Evolutionary conservation across 1,140 invertebrate species (phyloP).

Genomic region (Halictus rubicundus): DNA sequence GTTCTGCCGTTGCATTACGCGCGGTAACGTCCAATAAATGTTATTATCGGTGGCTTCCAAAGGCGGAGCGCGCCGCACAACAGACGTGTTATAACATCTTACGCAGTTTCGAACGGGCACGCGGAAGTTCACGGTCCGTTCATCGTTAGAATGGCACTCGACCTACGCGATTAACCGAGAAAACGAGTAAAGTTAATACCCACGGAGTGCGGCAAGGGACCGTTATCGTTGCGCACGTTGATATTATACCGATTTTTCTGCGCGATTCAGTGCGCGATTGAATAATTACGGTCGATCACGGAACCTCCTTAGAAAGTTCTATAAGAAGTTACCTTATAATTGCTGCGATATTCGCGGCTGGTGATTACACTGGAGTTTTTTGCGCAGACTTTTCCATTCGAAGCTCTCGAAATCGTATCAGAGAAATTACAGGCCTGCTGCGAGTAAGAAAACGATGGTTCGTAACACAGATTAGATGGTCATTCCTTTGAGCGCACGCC

Average conservation of each 20-base stretch:
- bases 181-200: slow-evolving; percentile 22
- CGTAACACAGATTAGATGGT: neutral
- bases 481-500: slow-evolving; percentile 15
- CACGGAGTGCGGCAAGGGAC: slow-evolving; percentile 21
- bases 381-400: neutral
- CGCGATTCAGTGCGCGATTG: neutral
- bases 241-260: neutral
- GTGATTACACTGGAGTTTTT: neutral
- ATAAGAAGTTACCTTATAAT: neutral
- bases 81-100: neutral
- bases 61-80: neutral
- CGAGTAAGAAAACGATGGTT: neutral
- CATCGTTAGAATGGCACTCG: neutral
- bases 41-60: slow-evolving; percentile 28
- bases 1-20: slow-evolving; percentile 47
- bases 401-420: neutral
- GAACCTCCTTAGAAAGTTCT: neutral
- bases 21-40: slow-evolving; percentile 49
- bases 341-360: neutral
- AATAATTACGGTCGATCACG: neutral
- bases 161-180: slow-evolving; percentile 19
- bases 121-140: neutral
- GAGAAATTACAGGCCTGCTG: neutral
- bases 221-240: slow-evolving; percentile 11
- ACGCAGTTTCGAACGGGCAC: neutral